A percentile compares a stretch with the other conserved stretches of the same genome.
These are phyloP conservation scores for Podilymbus podiceps DNA, from an alignment of 2,113 vertebrate genomes.

Conservation along the genomic window DNA sequence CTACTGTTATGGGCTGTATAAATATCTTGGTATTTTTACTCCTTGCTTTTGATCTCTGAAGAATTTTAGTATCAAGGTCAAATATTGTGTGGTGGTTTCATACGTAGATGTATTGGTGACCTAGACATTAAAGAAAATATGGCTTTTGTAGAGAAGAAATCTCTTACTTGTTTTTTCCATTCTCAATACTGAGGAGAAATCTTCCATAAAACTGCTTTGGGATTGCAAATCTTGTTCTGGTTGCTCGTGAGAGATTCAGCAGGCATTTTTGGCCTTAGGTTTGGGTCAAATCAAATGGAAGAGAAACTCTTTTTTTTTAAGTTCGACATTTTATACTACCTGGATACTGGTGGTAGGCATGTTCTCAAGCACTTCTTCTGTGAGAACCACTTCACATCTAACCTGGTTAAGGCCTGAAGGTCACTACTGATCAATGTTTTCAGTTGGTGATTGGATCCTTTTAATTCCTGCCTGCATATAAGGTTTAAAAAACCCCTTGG, in stretches of 20 bases:
- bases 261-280: not conserved
- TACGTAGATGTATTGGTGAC: not conserved
- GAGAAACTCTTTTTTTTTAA: not conserved
- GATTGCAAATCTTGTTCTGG: not conserved
- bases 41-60: constrained; percentile 47
- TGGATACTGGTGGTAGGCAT: not conserved
- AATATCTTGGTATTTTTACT: constrained; percentile 38
- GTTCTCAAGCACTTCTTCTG: not conserved
- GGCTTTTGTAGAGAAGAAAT: not conserved
- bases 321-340: not conserved
- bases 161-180: not conserved
- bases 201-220: not conserved
- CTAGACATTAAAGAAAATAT: not conserved
- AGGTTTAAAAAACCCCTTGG: not conserved
- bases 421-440: not conserved
- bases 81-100: constrained; percentile 10
- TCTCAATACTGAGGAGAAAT: not conserved
- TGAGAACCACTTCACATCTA: not conserved
- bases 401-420: not conserved
- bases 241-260: not conserved
- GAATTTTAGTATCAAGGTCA: constrained; percentile 49
- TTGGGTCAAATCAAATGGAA: not conserved
- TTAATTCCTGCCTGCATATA: not conserved
- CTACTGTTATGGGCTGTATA: not conserved
- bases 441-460: not conserved